Evolutionary conservation across 64 coral and sea anemone species (phyloP).

Genomic region (Anthopleura sola): DNA sequence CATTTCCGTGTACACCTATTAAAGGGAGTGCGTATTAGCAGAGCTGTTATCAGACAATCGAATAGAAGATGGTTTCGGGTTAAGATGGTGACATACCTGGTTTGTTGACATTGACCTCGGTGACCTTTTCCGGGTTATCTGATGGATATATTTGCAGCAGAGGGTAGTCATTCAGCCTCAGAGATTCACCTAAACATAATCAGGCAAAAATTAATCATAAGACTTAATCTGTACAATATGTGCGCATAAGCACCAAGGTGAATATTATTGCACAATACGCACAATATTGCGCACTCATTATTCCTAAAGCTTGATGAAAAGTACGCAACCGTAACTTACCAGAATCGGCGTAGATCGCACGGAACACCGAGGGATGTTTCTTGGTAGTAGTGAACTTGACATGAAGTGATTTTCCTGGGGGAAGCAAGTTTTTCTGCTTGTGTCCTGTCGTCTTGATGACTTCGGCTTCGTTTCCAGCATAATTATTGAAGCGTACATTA

Average conservation of each 20-base stretch:
- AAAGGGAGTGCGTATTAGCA: too few relatives aligned
- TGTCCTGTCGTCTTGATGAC: slow-evolving; percentile 55
- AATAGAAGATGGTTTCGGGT: neutral
- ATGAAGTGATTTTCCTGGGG: slow-evolving; percentile 55
- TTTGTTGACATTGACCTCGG: slow-evolving; percentile 5
- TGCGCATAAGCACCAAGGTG: neutral
- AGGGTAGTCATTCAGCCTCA: slow-evolving; percentile 2
- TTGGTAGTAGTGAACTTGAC: slow-evolving; percentile 61
- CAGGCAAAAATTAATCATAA: neutral
- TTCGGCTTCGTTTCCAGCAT: slow-evolving; percentile 71
- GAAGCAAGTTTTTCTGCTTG: slow-evolving; percentile 53
- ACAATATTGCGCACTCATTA: too few relatives aligned
- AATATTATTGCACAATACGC: neutral
- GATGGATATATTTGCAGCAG: neutral
- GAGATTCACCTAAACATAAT: neutral
- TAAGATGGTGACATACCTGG: neutral
- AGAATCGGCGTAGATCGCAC: slow-evolving; percentile 40
- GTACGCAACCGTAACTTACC: neutral
- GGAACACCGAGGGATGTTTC: slow-evolving; percentile 52
- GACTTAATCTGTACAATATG: neutral
- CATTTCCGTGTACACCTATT: too few relatives aligned
- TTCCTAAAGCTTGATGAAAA: neutral
- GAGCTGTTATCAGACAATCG: neutral
- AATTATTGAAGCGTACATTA: slow-evolving; percentile 67
- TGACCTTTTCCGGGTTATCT: slow-evolving; percentile 6